phyloP scores from a whole-genome alignment of 1,140 invertebrate genomes.

The Potamilus streckersoni region DNA sequence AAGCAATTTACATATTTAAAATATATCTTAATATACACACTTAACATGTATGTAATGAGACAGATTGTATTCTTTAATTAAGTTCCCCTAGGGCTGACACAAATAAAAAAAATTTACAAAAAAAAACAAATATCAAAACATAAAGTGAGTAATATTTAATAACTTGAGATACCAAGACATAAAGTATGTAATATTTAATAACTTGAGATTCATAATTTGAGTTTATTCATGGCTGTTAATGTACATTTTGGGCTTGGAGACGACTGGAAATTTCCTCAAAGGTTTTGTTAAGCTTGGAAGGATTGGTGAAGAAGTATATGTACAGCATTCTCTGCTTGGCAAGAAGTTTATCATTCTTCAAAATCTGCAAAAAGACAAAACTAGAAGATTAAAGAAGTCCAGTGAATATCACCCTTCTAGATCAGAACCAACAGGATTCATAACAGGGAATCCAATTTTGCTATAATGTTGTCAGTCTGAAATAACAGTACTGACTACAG shows the following conservation, averaged over 20 bases:
- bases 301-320: slow-evolving; percentile 47
- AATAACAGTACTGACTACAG: too few species aligned
- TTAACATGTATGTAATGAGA: too few species aligned
- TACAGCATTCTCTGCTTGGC: slow-evolving; percentile 51
- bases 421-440: background rate
- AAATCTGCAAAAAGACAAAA: slow-evolving; percentile 34
- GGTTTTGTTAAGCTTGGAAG: slow-evolving; percentile 37
- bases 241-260: slow-evolving; percentile 34
- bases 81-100: too few species aligned
- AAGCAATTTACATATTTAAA: too few species aligned
- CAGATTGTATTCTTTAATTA: too few species aligned
- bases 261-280: slow-evolving; percentile 37
- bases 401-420: background rate
- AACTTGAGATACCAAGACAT: too few species aligned
- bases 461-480: background rate
- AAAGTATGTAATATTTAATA: too few species aligned
- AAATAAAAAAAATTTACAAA: too few species aligned
- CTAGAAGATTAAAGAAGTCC: background rate
- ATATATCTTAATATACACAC: too few species aligned
- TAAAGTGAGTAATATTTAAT: too few species aligned
- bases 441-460: background rate
- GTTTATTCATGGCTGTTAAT: slow-evolving; percentile 12
- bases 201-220: too few species aligned
- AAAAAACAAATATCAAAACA: too few species aligned
- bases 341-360: slow-evolving; percentile 43